Evolutionary conservation across 2,888 invertebrate genomes (phyloP), one percentile per base, ranked within the genome.

Genomic region (Protodeltote pygarga): DNA sequence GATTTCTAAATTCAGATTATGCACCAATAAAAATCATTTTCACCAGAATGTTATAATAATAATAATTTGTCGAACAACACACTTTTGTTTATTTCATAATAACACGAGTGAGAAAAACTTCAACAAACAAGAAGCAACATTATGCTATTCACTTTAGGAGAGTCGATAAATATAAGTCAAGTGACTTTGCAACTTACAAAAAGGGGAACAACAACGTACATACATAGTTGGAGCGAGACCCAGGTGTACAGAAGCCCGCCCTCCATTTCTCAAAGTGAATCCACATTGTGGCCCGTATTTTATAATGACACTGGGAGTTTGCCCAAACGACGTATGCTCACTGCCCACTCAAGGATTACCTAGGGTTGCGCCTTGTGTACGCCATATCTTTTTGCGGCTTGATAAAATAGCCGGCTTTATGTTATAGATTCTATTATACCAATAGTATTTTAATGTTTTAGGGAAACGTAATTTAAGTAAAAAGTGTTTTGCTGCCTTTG

Each of bases 231-330:
- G 71, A 59, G 71, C 62, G 58, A 75, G 81, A 54, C 84, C 72
- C 89, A 89, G 90, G 89, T 89, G 90, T 76, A 76, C 65, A 59
- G 63, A 61, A 77, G 74, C 79, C 79, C 79, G 69, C 78, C 81
- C 85, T 79, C 85, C 82, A 91, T 91, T 89, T 89, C 91, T 90
- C 91, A 91, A 87, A 90, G 87, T 85, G 87, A 83, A 87, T 86
- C 83, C 85, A 81, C 85, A 81, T 70, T 76, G 80, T 75, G 77
- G 81, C 77, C 75, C 88, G 85, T 89, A 87, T 89, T 89, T 90
- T 89, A 90, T 89, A 90, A 91, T 85, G 88, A 87, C 87, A 85
- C 83, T 67, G 77, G 77, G 82, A 84, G 81, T 81, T 86, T 81
- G 81, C 81, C 81, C 82, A 81, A 83, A 80, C 86, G 81, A 85